Evolutionary conservation across 2,113 vertebrate genomes (phyloP).

Genomic region (Alethe castanea): DNA sequence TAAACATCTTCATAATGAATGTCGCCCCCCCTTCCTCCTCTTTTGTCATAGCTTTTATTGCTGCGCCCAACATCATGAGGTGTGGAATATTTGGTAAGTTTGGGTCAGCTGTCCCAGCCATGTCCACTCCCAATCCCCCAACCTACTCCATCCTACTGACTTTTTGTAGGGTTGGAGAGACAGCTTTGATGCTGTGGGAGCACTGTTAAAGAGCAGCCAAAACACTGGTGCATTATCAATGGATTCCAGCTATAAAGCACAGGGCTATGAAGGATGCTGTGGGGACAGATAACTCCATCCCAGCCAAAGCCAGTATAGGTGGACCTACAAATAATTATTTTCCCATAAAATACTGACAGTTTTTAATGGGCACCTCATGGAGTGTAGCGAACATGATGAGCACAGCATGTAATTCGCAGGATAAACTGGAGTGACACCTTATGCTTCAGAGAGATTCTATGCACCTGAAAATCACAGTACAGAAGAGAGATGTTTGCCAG

Average conservation of each 20-base stretch:
- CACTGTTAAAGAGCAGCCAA: not conserved
- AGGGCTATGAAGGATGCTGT: not conserved
- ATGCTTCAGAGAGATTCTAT: not conserved
- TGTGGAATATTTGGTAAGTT: not conserved
- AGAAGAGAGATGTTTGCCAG: not conserved
- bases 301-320: not conserved
- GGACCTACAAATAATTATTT: not conserved
- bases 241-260: not conserved
- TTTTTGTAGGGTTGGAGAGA: not conserved
- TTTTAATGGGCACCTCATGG: not conserved
- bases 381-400: not conserved
- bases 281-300: not conserved
- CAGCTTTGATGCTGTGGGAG: not conserved
- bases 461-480: not conserved
- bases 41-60: not conserved
- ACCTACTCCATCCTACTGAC: not conserved
- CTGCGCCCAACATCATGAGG: rapidly evolving
- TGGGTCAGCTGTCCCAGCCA: not conserved
- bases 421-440: not conserved
- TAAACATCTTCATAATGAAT: not conserved
- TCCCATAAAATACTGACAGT: not conserved
- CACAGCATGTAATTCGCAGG: not conserved
- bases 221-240: not conserved
- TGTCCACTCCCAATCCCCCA: not conserved
- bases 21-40: rapidly evolving